phyloP scores from a whole-genome alignment of 2,888 invertebrate species.

The Ochlodes sylvanus region DNA sequence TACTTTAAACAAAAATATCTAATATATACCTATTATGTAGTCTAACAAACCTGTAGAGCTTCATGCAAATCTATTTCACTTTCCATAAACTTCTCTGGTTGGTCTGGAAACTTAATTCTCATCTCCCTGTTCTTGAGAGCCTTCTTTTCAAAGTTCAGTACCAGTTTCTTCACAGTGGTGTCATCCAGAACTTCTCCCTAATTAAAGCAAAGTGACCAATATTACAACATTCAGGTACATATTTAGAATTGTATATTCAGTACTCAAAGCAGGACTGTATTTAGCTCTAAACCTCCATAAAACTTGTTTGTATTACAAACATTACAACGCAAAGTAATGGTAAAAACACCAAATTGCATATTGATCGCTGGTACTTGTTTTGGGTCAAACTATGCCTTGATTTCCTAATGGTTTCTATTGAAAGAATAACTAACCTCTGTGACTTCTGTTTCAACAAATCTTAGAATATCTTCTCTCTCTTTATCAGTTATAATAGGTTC shows the following conservation, averaged over 20 bases:
- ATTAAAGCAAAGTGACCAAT: slow-evolving; percentile 51
- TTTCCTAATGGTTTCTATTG: too few relatives aligned
- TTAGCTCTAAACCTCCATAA: too few relatives aligned
- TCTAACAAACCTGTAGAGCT: slow-evolving; percentile 88
- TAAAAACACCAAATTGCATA: too few relatives aligned
- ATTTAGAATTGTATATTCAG: too few relatives aligned
- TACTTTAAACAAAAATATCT: too few relatives aligned
- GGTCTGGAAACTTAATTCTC: slow-evolving; percentile 98
- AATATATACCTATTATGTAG: too few relatives aligned
- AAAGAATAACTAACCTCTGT: slow-evolving; percentile 84
- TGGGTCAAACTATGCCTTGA: too few relatives aligned
- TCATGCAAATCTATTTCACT: slow-evolving; percentile 97
- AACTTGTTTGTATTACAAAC: too few relatives aligned
- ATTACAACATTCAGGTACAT: neutral
- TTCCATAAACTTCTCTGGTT: slow-evolving; percentile 99
- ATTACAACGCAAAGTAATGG: too few relatives aligned
- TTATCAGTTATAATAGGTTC: slow-evolving; percentile 88
- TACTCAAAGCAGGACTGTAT: too few relatives aligned
- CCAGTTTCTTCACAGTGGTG: slow-evolving; percentile 92
- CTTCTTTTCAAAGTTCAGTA: slow-evolving; percentile 97
- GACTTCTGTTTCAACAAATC: slow-evolving; percentile 93
- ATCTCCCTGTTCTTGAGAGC: slow-evolving; percentile 97
- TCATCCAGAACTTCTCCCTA: slow-evolving; percentile 96
- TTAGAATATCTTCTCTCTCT: slow-evolving; percentile 91
- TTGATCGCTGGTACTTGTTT: too few relatives aligned